Evolutionary conservation across 2,888 invertebrate genomes (phyloP).

Genomic region (Drosophila acutilabella): DNA sequence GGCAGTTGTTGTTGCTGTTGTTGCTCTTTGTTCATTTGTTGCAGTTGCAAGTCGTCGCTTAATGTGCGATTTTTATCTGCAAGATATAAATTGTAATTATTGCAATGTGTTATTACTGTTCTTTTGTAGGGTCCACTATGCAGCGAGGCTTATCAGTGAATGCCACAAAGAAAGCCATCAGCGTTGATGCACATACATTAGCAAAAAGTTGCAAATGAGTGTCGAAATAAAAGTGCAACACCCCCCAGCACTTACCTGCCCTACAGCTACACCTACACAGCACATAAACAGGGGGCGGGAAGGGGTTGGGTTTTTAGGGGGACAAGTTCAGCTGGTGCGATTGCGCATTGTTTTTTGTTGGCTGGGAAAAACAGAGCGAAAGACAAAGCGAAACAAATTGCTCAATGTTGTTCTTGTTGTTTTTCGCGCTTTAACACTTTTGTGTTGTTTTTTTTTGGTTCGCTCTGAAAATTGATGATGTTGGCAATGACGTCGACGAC

Average conservation of each 20-base stretch:
- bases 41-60: conserved; percentile 65
- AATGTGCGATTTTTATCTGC: conserved; percentile 79
- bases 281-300: not conserved
- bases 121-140: conserved; percentile 13
- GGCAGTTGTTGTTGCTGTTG: conserved; percentile 36
- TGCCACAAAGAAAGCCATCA: conserved; percentile 58
- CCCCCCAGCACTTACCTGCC: not conserved
- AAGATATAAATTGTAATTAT: conserved; percentile 81
- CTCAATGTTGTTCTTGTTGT: conserved; percentile 57
- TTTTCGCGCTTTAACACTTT: conserved; percentile 81
- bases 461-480: conserved; percentile 72
- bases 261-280: conserved; percentile 12
- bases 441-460: conserved; percentile 28
- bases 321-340: conserved; percentile 53
- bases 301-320: not conserved
- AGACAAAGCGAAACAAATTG: conserved; percentile 81
- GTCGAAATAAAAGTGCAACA: conserved; percentile 67
- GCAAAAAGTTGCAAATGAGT: conserved; percentile 80
- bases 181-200: conserved; percentile 59
- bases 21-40: conserved; percentile 15
- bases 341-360: conserved; percentile 65
- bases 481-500: conserved; percentile 41
- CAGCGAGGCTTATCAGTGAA: conserved; percentile 59
- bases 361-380: conserved; percentile 55
- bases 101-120: conserved; percentile 65